phyloP scores from a whole-genome alignment of 2,888 invertebrate species.

The Caenorhabditis becei region DNA sequence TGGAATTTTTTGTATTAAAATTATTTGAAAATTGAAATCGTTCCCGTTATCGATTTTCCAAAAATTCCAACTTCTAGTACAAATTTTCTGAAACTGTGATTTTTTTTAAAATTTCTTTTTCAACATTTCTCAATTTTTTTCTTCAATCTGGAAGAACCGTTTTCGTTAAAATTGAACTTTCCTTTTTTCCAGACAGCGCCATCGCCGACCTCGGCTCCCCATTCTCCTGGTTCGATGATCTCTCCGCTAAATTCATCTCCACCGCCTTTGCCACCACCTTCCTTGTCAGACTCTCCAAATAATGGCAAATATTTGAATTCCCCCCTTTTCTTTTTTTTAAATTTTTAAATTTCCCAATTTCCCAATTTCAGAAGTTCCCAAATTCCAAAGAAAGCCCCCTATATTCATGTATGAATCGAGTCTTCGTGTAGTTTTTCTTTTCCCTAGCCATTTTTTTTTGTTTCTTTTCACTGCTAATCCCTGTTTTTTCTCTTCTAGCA shows the following conservation, averaged over 20 bases:
- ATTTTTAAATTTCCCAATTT: constrained; percentile 1
- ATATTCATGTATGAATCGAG: constrained; percentile 25
- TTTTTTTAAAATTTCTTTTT: background rate
- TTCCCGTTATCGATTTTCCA: background rate
- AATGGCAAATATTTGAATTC: constrained; percentile 9
- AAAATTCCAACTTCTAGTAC: background rate
- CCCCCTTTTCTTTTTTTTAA: background rate
- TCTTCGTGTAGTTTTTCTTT: background rate
- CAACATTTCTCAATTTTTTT: background rate
- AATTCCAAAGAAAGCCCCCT: too few relatives aligned
- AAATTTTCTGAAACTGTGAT: background rate
- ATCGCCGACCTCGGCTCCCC: constrained; percentile 61
- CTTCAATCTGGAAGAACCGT: background rate
- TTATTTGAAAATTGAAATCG: background rate
- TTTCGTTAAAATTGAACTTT: background rate
- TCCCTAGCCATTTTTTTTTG: background rate
- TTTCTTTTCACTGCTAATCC: background rate
- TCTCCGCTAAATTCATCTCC: constrained; percentile 44
- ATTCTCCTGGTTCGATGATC: constrained; percentile 53
- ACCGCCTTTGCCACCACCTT: constrained; percentile 53
- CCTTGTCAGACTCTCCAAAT: constrained; percentile 45
- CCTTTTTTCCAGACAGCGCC: constrained; percentile 50
- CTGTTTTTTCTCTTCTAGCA: background rate
- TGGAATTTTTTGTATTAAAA: too few relatives aligned
- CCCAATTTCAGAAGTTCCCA: too few relatives aligned